These are phyloP conservation scores for Cyphomyrmex costatus DNA, from an alignment of 1,140 invertebrate species.

Conservation along the genomic window DNA sequence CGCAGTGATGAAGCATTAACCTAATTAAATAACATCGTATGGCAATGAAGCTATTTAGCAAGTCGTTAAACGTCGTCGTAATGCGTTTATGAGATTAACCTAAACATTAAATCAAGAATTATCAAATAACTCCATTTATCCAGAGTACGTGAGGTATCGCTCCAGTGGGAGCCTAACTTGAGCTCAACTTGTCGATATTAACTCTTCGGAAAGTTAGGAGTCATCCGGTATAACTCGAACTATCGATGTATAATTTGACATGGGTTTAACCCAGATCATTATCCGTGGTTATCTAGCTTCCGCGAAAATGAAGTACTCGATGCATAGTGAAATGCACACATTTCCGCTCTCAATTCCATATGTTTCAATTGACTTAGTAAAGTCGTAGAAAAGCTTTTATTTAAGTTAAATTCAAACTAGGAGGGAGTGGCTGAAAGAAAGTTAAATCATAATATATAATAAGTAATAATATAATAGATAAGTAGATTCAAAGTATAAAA, in stretches of 20 bases:
- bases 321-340: background rate
- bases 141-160: background rate
- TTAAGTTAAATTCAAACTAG: slow-evolving; percentile 1
- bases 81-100: slow-evolving; percentile 28
- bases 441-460: background rate
- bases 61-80: background rate
- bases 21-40: slow-evolving; percentile 33
- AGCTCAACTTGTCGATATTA: slow-evolving; percentile 49
- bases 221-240: slow-evolving; percentile 28
- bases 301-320: slow-evolving; percentile 27
- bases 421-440: background rate
- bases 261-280: slow-evolving; percentile 34
- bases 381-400: slow-evolving; percentile 31
- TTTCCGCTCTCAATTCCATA: background rate
- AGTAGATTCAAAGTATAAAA: background rate
- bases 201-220: slow-evolving; percentile 36
- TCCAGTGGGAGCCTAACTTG: slow-evolving; percentile 9
- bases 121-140: slow-evolving; percentile 13
- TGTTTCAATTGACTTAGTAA: background rate
- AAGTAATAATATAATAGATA: too few relatives aligned
- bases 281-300: slow-evolving; percentile 9
- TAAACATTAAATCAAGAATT: slow-evolving; percentile 37
- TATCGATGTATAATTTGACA: slow-evolving; percentile 55
- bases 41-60: slow-evolving; percentile 18
- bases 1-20: slow-evolving; percentile 23